Conservation (phyloP, 2,888 invertebrate genomes). For the Mythimna loreyi region DNA sequence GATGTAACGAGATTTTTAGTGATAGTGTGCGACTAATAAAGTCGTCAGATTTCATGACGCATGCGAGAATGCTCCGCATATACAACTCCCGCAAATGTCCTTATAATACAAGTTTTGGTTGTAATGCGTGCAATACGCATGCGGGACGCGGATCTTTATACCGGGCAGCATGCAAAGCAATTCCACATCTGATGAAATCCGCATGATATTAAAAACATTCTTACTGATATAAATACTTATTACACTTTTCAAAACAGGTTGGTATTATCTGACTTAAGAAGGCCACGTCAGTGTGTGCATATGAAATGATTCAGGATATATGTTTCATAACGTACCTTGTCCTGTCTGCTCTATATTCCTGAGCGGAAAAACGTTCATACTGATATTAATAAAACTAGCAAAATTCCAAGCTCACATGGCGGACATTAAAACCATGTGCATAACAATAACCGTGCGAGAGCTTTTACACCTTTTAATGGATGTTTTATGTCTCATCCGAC, state of each 20-base stretch:
- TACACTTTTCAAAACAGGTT: conserved; percentile 4
- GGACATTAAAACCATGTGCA: too few relatives aligned
- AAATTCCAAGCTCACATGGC: not conserved
- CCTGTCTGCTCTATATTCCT: not conserved
- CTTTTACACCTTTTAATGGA: not conserved
- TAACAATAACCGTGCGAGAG: not conserved
- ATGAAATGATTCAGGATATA: not conserved
- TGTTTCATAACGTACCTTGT: not conserved
- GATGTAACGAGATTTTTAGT: too few relatives aligned
- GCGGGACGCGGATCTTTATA: too few relatives aligned
- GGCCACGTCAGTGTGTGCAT: not conserved
- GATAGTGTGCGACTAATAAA: not conserved
- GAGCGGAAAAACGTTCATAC: not conserved
- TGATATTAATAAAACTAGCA: conserved; percentile 22
- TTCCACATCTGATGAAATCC: too few relatives aligned
- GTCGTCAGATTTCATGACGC: too few relatives aligned
- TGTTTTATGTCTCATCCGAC: not conserved
- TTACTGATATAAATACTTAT: too few relatives aligned
- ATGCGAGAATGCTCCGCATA: too few relatives aligned
- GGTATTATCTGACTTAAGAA: not conserved
- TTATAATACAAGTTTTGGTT: too few relatives aligned
- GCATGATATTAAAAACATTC: too few relatives aligned
- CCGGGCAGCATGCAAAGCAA: too few relatives aligned
- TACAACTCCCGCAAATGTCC: too few relatives aligned
- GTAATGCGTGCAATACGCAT: too few relatives aligned